phyloP scores from a whole-genome alignment of 2,888 invertebrate genomes.

The Epicampocera succincta region DNA sequence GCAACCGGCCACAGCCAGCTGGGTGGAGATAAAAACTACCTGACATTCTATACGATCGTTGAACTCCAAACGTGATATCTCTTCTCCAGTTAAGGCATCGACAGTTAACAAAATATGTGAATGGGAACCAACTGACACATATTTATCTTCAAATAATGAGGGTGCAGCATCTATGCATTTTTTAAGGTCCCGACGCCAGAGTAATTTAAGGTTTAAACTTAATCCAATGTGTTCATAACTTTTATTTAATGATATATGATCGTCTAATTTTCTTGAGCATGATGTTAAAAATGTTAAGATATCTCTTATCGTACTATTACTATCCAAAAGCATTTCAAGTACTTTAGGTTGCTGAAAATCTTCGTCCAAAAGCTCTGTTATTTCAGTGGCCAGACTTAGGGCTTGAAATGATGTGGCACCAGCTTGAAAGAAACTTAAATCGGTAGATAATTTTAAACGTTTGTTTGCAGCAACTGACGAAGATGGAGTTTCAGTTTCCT shows the following conservation, averaged over 20 bases:
- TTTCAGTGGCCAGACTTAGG: conserved; percentile 75
- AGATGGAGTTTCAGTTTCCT: background rate
- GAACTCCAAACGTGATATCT: conserved; percentile 83
- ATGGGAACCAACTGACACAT: conserved; percentile 87
- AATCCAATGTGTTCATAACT: background rate
- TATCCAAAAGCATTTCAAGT: conserved; percentile 75
- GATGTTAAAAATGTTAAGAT: conserved; percentile 72
- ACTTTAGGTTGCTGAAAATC: conserved; percentile 73
- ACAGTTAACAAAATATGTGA: conserved; percentile 87
- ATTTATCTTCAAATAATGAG: conserved; percentile 80
- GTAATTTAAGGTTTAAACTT: conserved; percentile 63
- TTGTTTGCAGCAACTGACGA: conserved; percentile 19
- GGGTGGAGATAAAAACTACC: conserved; percentile 80
- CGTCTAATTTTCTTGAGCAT: background rate
- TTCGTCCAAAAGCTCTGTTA: conserved; percentile 73
- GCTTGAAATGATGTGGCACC: conserved; percentile 79
- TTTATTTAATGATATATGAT: background rate
- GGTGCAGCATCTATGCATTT: conserved; percentile 94
- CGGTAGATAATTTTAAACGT: conserved; percentile 26
- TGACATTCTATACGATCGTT: conserved; percentile 89
- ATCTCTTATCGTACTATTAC: conserved; percentile 70
- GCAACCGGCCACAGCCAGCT: conserved; percentile 87
- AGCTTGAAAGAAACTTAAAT: conserved; percentile 71
- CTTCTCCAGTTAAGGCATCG: conserved; percentile 83
- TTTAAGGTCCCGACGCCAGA: conserved; percentile 76